Evolutionary conservation across 2,888 invertebrate species (phyloP).

Genomic region (Argyra leucocephala): DNA sequence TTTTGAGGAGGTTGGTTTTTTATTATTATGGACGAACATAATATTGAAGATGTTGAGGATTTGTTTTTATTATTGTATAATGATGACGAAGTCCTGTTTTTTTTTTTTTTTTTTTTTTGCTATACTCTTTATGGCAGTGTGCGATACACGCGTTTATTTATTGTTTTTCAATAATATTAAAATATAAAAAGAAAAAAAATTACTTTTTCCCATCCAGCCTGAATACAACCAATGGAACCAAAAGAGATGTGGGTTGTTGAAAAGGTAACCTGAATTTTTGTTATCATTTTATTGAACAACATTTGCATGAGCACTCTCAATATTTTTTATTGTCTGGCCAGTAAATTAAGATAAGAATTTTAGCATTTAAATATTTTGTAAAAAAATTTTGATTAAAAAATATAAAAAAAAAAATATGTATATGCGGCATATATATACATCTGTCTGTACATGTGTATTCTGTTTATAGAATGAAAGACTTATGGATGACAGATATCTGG

Average conservation of each 20-base stretch:
- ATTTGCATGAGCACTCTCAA: neutral
- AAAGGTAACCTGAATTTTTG: slow-evolving; percentile 6
- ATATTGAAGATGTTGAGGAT: neutral
- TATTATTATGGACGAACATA: neutral
- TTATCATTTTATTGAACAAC: slow-evolving; percentile 6
- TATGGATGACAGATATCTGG: neutral
- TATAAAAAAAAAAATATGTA: neutral
- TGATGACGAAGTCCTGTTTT: neutral
- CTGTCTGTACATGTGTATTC: too few relatives aligned
- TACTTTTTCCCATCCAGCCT: too few relatives aligned
- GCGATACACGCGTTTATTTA: slow-evolving; percentile 6
- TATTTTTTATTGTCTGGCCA: neutral
- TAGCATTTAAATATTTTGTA: slow-evolving; percentile 6
- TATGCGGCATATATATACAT: too few relatives aligned
- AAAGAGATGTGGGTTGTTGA: neutral
- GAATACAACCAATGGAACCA: too few relatives aligned
- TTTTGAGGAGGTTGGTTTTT: neutral
- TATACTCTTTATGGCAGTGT: neutral
- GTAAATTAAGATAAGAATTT: slow-evolving; percentile 3
- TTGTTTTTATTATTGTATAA: neutral
- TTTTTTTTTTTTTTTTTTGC: neutral
- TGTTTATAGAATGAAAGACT: too few relatives aligned
- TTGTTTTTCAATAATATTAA: neutral
- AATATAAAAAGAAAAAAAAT: neutral
- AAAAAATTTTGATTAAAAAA: neutral